phyloP scores from a whole-genome alignment of 1,140 invertebrate genomes.

The Galendromus occidentalis region DNA sequence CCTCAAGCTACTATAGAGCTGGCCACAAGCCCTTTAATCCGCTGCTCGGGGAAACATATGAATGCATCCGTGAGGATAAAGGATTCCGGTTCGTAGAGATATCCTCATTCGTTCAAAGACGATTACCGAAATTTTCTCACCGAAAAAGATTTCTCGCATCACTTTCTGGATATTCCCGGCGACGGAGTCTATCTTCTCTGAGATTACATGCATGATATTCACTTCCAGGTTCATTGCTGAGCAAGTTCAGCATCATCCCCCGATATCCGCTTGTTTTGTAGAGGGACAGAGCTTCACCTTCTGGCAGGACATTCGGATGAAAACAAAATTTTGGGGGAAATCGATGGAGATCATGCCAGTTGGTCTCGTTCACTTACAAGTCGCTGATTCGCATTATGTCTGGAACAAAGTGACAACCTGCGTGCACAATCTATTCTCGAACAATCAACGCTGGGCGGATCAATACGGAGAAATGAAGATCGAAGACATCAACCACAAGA shows the following conservation, averaged over 20 bases:
- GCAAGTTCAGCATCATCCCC: constrained; percentile 62
- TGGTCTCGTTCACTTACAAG: constrained; percentile 31
- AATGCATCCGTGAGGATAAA: constrained; percentile 50
- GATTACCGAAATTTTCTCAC: background rate
- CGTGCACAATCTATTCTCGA: constrained; percentile 61
- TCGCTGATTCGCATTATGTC: constrained; percentile 40
- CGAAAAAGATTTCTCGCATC: background rate
- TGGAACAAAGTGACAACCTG: constrained; percentile 78
- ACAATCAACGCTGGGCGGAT: constrained; percentile 55
- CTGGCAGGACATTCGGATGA: constrained; percentile 58
- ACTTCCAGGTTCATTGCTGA: constrained; percentile 40
- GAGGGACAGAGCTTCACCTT: constrained; percentile 51
- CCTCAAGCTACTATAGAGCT: constrained; percentile 49
- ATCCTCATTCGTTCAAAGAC: background rate
- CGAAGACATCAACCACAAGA: constrained; percentile 31
- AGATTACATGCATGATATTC: no score
- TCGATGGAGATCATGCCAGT: constrained; percentile 70
- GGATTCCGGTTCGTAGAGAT: constrained; percentile 36
- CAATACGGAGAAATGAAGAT: constrained; percentile 64
- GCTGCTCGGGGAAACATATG: constrained; percentile 61
- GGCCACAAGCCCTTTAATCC: constrained; percentile 76
- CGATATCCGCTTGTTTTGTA: constrained; percentile 57
- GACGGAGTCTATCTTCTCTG: no score
- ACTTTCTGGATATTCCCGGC: background rate
- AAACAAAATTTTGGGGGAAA: constrained; percentile 76